Evolutionary conservation across 1,140 invertebrate species (phyloP), one percentile per base, ranked within the genome.

Genomic region (Drosophila setifemur): DNA sequence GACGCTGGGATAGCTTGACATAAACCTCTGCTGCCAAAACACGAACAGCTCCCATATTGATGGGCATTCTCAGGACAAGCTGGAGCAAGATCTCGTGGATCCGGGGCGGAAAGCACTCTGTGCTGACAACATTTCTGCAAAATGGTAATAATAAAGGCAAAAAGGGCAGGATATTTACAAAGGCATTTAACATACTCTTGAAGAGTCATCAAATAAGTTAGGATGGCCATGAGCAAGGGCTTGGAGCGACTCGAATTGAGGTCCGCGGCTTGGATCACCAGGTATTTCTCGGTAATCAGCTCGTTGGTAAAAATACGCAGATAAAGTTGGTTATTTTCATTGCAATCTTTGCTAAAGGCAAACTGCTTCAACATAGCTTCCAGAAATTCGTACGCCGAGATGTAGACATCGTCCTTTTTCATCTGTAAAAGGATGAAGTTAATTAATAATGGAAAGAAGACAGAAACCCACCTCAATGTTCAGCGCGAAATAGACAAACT

Each of bases 51-150:
- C 11, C 1, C 0, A 37, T 35, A 4, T 21, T 2, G 8, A 4
- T 3, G 0, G 42, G 14, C 4, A 42, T n/a, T 26, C 69, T 44
- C 2, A 85, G 18, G 14, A 86, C 5, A 3, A 85, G 23, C 14
- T 54, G 23, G 0, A 85, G 33, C 1, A 85, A 42, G 11, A 52
- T 40, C 21, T 86, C 71, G 9, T 68, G 28, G n/a, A 85, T 72
- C 5, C 74, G 52, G 0, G 2, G 16, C 1, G 79, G 14, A 39
- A 85, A 79, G 1, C 54, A 39, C 8, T 86, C 79, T 2, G 57
- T 4, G 14, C 60, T 85, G 11, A 44, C 52, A 4, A 85, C 4
- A 25, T 79, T 60, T 0, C 79, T 85, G 29, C 11, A 12, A 26
- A 5, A 1, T 0, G n/a, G 21, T 23, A 23, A 23, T n/a, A n/a